Base-by-base conservation (phyloP, 1,140 invertebrate species). In the Procambarus virginalis region DNA sequence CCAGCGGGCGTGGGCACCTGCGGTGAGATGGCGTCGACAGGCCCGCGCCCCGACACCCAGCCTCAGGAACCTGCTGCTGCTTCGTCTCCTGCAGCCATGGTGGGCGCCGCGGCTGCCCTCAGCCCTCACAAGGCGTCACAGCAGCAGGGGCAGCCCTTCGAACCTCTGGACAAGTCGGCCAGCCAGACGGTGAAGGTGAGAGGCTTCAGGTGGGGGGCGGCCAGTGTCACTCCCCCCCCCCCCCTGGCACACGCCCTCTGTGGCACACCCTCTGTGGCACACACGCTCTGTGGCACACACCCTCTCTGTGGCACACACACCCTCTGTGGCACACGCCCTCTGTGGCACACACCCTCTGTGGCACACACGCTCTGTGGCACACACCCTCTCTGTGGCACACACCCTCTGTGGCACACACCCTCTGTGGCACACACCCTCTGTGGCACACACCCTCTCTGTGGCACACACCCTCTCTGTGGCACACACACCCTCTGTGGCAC, bases 141-240 rank as follows among this genome's bases (percentile, higher is more conserved):
- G 60, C 77, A 80, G 48, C 88, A 89, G 81, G 88, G 88, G 58
- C 88, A 89, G 60, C 88, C 70, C 17, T 89, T 89, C 58, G 88
- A 89, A 49, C 88, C 88, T 49, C 81, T 89, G 46, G 88, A 89
- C 80, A 89, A 89, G 49, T 75, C 88, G 60, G 68, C 73, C 88
- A 84, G 81, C 88, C 88, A 89, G 88, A 89, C 88, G 75, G 88
- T 89, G 75, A 89, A 89, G 75, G 88, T 89, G 64, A 70, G 84
- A 76, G 75, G 14, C 45, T 10, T 34, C 46, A 79, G 77, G 77
- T 14, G 48, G 48, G 77, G 46, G 14, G 48, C 9, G 9, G 20
- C 60, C 34, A 34, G 34, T 34, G 34, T 20, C 60, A 64, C 60
- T 20, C n/a, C 78, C 48, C 2, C 51, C 46, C 78, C 2, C 12